Conservation (phyloP, 2,113 vertebrate genomes). For the Podiceps cristatus region DNA sequence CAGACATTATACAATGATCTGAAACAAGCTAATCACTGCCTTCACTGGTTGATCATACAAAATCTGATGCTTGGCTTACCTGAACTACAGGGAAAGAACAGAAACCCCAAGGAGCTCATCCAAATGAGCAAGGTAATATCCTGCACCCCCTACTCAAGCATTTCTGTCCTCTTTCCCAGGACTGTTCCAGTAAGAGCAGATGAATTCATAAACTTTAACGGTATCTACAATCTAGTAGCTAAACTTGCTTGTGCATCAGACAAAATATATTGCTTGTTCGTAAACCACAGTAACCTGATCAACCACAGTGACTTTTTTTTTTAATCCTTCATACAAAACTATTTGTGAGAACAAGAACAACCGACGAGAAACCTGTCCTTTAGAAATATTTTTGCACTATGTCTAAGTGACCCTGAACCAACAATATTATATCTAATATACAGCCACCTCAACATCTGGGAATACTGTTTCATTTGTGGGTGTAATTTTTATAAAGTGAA, state of each 20-base stretch:
- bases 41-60: not conserved
- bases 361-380: not conserved
- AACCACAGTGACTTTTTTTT: not conserved
- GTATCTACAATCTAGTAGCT: not conserved
- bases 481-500: not conserved
- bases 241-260: not conserved
- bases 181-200: not conserved
- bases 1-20: not conserved
- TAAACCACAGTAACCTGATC: slow-evolving; percentile 22
- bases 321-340: not conserved
- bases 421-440: not conserved
- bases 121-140: not conserved
- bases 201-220: not conserved
- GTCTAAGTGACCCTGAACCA: not conserved
- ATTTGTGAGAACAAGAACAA: not conserved
- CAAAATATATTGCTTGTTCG: slow-evolving; percentile 1
- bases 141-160: not conserved
- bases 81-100: not conserved
- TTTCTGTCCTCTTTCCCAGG: not conserved
- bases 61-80: not conserved
- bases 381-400: not conserved
- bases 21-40: not conserved
- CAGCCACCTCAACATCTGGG: not conserved
- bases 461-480: not conserved
- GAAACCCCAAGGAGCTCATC: not conserved